Conservation (phyloP, 35 echinoderm and acorn worm species). For the Heliocidaris erythrogramma region DNA sequence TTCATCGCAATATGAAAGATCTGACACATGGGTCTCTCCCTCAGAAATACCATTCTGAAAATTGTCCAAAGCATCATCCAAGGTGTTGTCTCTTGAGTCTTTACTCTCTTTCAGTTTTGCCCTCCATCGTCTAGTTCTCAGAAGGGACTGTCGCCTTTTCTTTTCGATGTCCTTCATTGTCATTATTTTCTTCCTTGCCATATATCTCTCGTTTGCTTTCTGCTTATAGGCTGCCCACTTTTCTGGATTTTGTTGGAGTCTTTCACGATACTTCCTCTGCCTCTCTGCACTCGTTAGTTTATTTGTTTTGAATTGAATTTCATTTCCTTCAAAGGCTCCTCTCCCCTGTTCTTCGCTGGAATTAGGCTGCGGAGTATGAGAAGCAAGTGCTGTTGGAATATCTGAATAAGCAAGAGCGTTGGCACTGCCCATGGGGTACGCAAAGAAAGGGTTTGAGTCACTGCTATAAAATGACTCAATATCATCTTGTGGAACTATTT, state of each 20-base stretch:
- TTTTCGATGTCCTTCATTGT: background rate
- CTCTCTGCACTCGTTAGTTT: background rate
- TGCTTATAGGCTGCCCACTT: constrained; percentile 33
- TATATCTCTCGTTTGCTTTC: background rate
- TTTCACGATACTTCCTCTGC: constrained; percentile 32
- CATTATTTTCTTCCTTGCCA: background rate
- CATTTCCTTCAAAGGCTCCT: background rate
- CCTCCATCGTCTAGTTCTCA: background rate
- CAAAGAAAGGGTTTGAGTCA: background rate
- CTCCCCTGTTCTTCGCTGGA: background rate
- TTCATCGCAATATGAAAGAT: too few relatives aligned
- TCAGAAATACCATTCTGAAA: background rate
- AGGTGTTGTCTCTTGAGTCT: background rate
- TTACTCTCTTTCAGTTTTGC: background rate
- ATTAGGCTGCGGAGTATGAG: background rate
- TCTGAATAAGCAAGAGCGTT: background rate
- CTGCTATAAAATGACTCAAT: background rate
- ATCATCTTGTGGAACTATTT: background rate
- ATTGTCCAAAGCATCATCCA: background rate
- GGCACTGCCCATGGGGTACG: background rate
- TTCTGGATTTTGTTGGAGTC: constrained; percentile 33
- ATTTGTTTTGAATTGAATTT: background rate
- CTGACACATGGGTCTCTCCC: background rate
- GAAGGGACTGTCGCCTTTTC: background rate
- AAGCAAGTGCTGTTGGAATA: background rate